A percentile compares a stretch with the other conserved stretches of the same genome.
These are phyloP conservation scores for Drosophila austrosaltans DNA, from an alignment of 2,888 invertebrate genomes.

Conservation along the genomic window DNA sequence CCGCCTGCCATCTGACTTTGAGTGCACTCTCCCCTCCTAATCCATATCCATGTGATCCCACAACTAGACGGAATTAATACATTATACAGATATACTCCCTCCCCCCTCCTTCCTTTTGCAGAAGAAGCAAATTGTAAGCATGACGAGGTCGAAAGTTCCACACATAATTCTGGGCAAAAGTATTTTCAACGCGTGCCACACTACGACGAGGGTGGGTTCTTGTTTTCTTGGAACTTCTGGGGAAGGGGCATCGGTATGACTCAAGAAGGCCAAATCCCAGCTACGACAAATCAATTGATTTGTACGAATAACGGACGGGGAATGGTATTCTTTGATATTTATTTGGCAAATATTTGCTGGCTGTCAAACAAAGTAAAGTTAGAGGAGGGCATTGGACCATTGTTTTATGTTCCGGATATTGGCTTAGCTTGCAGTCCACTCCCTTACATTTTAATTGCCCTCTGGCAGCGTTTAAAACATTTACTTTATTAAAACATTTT, in stretches of 20 bases:
- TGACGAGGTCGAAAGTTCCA: slow-evolving; percentile 72
- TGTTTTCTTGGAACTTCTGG: slow-evolving; percentile 27
- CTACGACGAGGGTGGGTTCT: slow-evolving; percentile 37
- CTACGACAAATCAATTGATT: slow-evolving; percentile 73
- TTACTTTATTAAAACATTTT: slow-evolving; percentile 56
- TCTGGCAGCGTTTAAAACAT: slow-evolving; percentile 40
- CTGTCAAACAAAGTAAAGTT: slow-evolving; percentile 55
- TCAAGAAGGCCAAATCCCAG: slow-evolving; percentile 61
- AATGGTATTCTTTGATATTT: slow-evolving; percentile 59
- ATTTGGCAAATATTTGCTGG: slow-evolving; percentile 71
- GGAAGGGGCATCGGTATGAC: slow-evolving; percentile 31
- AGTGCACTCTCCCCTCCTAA: not conserved
- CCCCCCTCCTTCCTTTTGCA: slow-evolving; percentile 13
- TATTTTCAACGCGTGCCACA: slow-evolving; percentile 68
- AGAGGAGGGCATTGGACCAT: slow-evolving; percentile 45
- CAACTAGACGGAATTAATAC: slow-evolving; percentile 66
- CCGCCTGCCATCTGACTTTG: slow-evolving; percentile 5
- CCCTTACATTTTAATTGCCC: slow-evolving; percentile 57
- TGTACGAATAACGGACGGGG: slow-evolving; percentile 45
- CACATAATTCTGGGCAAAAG: slow-evolving; percentile 66
- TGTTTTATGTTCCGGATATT: slow-evolving; percentile 62
- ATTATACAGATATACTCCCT: slow-evolving; percentile 57
- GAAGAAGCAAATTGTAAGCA: slow-evolving; percentile 39
- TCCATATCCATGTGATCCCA: slow-evolving; percentile 2
- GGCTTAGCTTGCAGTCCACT: slow-evolving; percentile 26